Percentiles rank a stretch among this genome's conserved stretches.
These are phyloP conservation scores for Ooceraea biroi DNA, from an alignment of 1,140 invertebrate species.

Conservation along the genomic window DNA sequence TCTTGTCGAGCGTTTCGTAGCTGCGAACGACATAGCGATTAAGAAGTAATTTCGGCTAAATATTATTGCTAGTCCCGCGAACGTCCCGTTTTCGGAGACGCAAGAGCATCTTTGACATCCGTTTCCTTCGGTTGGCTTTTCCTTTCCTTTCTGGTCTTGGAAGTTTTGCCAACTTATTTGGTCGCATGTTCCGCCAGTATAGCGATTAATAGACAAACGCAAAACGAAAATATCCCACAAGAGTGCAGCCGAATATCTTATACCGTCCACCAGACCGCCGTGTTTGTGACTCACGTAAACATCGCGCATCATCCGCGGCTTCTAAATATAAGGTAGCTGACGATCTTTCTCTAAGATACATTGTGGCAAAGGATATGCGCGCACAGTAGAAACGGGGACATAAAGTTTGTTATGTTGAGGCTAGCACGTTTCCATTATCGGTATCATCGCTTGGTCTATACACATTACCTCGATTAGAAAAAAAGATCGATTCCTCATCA, in stretches of 20 bases:
- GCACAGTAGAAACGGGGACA: conserved; percentile 39
- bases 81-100: conserved; percentile 9
- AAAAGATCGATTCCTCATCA: conserved; percentile 48
- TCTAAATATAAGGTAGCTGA: conserved; percentile 50
- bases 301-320: conserved; percentile 36
- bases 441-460: conserved; percentile 3
- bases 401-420: conserved; percentile 39
- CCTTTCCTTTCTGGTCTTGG: not conserved
- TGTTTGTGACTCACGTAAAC: conserved; percentile 57
- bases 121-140: not conserved
- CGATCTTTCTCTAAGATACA: conserved; percentile 5
- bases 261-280: conserved; percentile 68
- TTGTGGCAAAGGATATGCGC: conserved; percentile 10
- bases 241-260: conserved; percentile 65
- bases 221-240: conserved; percentile 54
- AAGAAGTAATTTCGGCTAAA: not conserved
- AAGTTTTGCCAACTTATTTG: not conserved
- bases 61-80: conserved; percentile 1
- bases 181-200: conserved; percentile 27
- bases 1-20: conserved; percentile 14
- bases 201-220: conserved; percentile 29
- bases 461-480: conserved; percentile 15
- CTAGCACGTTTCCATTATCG: conserved; percentile 28
- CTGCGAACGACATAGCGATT: not conserved
- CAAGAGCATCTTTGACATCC: not conserved